phyloP scores from a whole-genome alignment of 2,888 invertebrate genomes.

The Shargacucullia verbasci region DNA sequence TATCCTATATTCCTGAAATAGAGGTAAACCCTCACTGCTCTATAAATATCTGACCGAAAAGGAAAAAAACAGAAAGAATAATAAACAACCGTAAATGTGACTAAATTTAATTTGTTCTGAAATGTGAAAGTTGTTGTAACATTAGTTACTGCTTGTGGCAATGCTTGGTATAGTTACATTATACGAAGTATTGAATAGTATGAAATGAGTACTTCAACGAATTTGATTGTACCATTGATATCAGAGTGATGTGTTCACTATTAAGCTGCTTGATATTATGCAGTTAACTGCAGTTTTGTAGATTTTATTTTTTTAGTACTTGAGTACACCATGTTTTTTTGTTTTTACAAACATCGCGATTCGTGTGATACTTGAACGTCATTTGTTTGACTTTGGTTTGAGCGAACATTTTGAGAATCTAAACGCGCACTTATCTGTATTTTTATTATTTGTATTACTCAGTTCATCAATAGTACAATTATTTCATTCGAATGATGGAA shows the following conservation, averaged over 20 bases:
- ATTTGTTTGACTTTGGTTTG: too few species aligned
- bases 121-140: conserved; percentile 72
- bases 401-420: too few species aligned
- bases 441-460: too few species aligned
- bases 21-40: too few species aligned
- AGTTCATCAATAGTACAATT: conserved; percentile 35
- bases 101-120: conserved; percentile 84
- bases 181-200: conserved; percentile 24
- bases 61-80: conserved; percentile 21
- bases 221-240: conserved; percentile 33
- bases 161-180: conserved; percentile 17
- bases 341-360: too few species aligned
- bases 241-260: not conserved
- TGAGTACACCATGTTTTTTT: too few species aligned
- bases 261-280: too few species aligned
- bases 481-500: conserved; percentile 9
- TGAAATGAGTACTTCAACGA: conserved; percentile 13
- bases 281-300: too few species aligned
- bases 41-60: not conserved
- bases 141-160: conserved; percentile 32
- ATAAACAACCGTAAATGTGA: conserved; percentile 71
- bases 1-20: too few species aligned
- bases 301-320: too few species aligned
- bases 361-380: too few species aligned
- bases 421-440: too few species aligned